Conservation (phyloP, 2,797 vertebrate species). For the Sebastes itinus region DNA sequence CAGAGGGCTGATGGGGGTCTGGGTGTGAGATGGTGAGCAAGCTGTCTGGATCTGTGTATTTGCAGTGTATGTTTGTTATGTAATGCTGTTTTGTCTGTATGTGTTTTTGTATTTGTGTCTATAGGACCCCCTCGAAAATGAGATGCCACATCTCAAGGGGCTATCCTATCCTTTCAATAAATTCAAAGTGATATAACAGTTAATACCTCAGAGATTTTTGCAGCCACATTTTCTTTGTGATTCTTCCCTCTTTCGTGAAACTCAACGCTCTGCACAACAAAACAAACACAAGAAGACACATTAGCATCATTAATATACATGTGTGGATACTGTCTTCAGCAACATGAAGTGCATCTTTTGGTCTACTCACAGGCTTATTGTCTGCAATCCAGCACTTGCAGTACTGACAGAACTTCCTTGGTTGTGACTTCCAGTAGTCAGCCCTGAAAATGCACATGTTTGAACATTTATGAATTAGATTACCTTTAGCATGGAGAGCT, state of each 20-base stretch:
- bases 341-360: not conserved
- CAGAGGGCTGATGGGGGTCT: no score
- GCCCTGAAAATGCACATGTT: conserved; percentile 81
- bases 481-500: conserved; percentile 46
- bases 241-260: conserved; percentile 99
- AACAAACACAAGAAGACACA: conserved; percentile 16
- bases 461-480: not conserved
- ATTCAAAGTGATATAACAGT: fast-evolving
- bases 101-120: no score
- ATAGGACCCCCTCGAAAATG: no score
- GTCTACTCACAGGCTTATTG: conserved; percentile 92
- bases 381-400: conserved; percentile 99
- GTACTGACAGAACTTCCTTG: conserved; percentile 98
- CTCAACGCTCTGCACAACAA: conserved; percentile 89
- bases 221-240: conserved; percentile 98
- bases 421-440: conserved; percentile 99
- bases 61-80: no score
- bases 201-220: conserved; percentile 93
- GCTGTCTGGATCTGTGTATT: no score
- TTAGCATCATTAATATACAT: not conserved
- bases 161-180: no score
- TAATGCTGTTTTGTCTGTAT: no score
- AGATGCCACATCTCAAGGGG: no score
- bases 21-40: no score
- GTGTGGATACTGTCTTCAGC: not conserved